Conservation (phyloP, 2,797 vertebrate genomes). For the Myioborus melanocephalus region DNA sequence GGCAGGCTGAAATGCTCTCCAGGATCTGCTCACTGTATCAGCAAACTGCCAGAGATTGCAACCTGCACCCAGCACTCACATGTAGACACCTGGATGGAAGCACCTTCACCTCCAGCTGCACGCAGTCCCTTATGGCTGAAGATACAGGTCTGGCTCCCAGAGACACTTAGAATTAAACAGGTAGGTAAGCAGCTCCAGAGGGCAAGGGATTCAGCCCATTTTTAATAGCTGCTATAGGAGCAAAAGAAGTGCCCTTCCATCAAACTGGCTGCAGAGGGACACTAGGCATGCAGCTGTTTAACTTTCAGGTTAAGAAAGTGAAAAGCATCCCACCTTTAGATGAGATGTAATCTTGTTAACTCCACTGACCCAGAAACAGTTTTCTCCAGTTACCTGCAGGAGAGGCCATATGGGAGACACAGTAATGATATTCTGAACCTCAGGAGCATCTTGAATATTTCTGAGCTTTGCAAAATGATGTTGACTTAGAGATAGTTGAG, state of each 20-base stretch:
- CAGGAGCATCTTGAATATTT: not conserved
- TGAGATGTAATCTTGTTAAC: not conserved
- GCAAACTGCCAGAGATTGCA: not conserved
- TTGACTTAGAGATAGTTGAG: not conserved
- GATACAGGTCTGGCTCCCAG: not conserved
- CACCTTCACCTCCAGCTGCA: not conserved
- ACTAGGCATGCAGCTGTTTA: not conserved
- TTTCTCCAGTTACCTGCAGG: not conserved
- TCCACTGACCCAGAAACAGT: not conserved
- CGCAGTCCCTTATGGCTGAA: not conserved
- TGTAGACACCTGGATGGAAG: not conserved
- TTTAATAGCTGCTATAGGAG: not conserved
- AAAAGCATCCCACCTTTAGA: not conserved
- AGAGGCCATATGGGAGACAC: fast-evolving
- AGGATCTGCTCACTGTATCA: not conserved
- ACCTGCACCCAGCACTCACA: not conserved
- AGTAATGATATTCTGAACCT: not conserved
- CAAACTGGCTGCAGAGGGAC: not conserved
- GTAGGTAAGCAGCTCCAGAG: not conserved
- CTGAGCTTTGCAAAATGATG: not conserved
- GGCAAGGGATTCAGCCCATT: not conserved
- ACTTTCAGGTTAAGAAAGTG: not conserved
- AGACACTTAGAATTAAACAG: not conserved
- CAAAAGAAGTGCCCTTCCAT: not conserved
- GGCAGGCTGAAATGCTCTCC: not conserved